These are phyloP conservation scores for Leucopsar rothschildi DNA, from an alignment of 2,113 vertebrate species.

Conservation along the genomic window DNA sequence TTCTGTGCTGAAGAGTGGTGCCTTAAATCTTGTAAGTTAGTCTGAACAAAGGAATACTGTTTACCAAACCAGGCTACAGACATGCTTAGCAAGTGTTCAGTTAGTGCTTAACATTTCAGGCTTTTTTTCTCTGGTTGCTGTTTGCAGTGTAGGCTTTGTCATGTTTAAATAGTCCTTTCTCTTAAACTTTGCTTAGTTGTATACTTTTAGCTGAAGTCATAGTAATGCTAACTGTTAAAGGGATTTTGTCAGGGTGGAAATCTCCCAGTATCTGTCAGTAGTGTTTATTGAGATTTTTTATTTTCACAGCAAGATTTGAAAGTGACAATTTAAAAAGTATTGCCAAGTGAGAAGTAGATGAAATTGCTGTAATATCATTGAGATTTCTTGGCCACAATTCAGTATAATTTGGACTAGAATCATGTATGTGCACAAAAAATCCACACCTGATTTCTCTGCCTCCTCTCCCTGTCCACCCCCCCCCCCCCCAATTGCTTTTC, in stretches of 20 bases:
- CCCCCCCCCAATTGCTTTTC: accelerated
- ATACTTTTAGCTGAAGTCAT: background rate
- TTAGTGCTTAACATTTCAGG: background rate
- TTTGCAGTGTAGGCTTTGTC: background rate
- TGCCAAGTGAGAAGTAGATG: background rate
- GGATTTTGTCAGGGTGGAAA: background rate
- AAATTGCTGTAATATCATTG: background rate
- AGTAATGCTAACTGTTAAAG: background rate
- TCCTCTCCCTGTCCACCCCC: background rate
- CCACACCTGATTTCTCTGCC: background rate
- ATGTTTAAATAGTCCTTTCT: background rate
- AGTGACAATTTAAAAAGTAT: background rate
- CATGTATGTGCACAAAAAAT: background rate
- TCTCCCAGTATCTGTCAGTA: background rate
- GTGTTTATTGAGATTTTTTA: background rate
- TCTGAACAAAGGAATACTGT: accelerated
- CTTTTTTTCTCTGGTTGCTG: background rate
- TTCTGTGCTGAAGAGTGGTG: background rate
- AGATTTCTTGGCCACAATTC: background rate
- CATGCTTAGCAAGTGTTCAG: background rate
- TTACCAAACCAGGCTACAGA: background rate
- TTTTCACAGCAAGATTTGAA: background rate
- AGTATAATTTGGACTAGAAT: background rate
- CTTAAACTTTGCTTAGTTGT: background rate
- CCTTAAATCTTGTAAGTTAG: background rate